Percentiles rank a stretch among this genome's conserved stretches.
Evolutionary conservation across 2,113 vertebrate species (phyloP).

Genomic region (Macrotis lagotis): DNA sequence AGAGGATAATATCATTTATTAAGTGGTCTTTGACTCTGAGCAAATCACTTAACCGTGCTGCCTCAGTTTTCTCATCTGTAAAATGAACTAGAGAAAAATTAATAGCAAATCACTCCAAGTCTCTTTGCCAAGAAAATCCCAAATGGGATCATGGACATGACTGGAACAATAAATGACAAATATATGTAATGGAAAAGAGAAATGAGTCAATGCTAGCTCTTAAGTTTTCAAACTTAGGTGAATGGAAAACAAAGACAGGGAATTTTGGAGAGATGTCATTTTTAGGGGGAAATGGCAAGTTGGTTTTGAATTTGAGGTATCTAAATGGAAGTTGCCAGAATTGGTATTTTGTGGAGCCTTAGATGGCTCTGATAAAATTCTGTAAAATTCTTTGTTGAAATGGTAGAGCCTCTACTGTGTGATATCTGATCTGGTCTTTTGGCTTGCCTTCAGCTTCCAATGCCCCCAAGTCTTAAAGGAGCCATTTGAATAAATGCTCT

Average conservation of each 20-base stretch:
- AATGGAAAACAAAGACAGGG: neutral
- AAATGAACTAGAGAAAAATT: neutral
- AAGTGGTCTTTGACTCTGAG: neutral
- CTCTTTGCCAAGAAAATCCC: neutral
- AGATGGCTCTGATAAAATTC: constrained; percentile 19
- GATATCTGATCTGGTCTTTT: neutral
- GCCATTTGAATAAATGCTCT: neutral
- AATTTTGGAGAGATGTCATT: neutral
- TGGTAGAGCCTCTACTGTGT: neutral
- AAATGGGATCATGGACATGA: neutral
- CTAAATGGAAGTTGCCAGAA: constrained; percentile 5
- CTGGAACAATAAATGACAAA: no score
- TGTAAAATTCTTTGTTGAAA: constrained; percentile 21
- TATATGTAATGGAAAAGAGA: neutral
- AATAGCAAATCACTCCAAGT: neutral
- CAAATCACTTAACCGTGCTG: neutral
- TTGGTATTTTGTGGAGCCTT: constrained; percentile 18
- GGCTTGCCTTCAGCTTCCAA: neutral
- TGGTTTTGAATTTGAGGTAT: constrained; percentile 22
- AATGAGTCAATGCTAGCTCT: neutral
- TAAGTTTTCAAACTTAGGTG: neutral
- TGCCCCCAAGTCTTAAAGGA: neutral
- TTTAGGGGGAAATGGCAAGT: neutral
- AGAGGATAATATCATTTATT: neutral
- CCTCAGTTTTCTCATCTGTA: neutral